Conservation (phyloP, 2,113 vertebrate species). For the Heterochromis multidens region DNA sequence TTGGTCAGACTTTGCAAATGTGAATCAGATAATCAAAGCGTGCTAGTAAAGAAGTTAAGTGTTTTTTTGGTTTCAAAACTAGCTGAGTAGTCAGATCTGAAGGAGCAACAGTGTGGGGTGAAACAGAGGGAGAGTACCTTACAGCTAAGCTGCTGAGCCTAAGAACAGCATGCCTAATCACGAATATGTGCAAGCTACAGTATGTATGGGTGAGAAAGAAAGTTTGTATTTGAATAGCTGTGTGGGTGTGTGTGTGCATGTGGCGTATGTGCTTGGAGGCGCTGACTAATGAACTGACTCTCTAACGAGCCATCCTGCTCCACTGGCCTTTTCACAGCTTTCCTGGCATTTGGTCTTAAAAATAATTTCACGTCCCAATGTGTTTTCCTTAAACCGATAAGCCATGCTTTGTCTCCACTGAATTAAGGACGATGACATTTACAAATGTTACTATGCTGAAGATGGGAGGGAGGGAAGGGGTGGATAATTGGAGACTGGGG, state of each 20-base stretch:
- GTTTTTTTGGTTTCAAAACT: conserved; percentile 18
- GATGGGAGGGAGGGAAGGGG: conserved; percentile 45
- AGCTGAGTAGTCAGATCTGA: conserved; percentile 47
- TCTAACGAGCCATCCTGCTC: conserved; percentile 67
- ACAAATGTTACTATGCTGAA: conserved; percentile 68
- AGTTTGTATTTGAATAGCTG: conserved; percentile 27
- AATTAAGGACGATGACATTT: conserved; percentile 81
- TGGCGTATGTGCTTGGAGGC: conserved; percentile 25
- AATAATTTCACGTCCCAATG: conserved; percentile 81
- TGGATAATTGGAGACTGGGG: conserved; percentile 59
- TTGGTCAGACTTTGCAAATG: neutral
- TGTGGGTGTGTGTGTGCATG: neutral
- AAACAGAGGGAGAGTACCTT: conserved; percentile 27
- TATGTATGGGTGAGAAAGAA: conserved; percentile 6
- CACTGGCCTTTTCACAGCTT: conserved; percentile 73
- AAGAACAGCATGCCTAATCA: conserved; percentile 31
- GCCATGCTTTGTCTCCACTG: conserved; percentile 70
- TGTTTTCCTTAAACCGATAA: conserved; percentile 76
- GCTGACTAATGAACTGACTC: conserved; percentile 71
- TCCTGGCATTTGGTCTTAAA: conserved; percentile 77
- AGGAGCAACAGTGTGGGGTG: conserved; percentile 22
- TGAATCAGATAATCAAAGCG: neutral
- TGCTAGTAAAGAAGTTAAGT: neutral
- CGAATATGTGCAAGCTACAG: conserved; percentile 1
- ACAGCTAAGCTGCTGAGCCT: conserved; percentile 32